A percentile compares a stretch with the other conserved stretches of the same genome.
Conservation (phyloP, 2,113 vertebrate species). For the Malurus alboscapulatus region DNA sequence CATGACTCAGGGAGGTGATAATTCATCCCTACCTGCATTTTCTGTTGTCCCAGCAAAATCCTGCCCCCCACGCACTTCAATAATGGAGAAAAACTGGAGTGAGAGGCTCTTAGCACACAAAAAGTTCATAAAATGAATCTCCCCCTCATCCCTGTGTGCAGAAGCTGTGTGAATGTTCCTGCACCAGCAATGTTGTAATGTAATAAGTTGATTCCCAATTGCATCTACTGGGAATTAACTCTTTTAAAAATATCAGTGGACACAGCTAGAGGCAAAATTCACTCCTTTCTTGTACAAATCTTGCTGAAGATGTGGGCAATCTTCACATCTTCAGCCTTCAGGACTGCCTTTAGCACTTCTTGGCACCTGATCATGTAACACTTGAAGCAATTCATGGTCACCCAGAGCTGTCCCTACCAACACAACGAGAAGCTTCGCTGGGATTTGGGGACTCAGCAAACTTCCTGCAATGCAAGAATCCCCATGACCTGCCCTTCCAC, state of each 20-base stretch:
- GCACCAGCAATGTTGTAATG: background rate
- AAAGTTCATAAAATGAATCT: background rate
- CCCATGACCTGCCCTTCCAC: background rate
- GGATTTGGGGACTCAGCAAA: background rate
- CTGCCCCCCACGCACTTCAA: background rate
- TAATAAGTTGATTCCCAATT: background rate
- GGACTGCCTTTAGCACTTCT: background rate
- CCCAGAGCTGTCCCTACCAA: background rate
- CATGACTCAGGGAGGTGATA: background rate
- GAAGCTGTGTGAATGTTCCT: background rate
- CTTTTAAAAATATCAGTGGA: background rate
- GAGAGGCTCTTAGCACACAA: background rate
- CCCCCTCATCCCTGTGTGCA: background rate
- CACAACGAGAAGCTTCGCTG: background rate
- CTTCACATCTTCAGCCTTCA: too few relatives aligned
- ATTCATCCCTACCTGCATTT: background rate
- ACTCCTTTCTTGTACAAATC: background rate
- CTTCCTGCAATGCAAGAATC: background rate
- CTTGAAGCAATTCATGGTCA: background rate
- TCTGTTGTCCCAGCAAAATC: background rate
- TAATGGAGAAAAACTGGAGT: background rate
- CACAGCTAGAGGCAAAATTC: background rate
- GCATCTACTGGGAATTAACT: background rate
- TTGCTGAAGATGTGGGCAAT: background rate
- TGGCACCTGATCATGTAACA: background rate